Evolutionary conservation across 2,113 vertebrate genomes (phyloP).

Genomic region (Pygoscelis adeliae): DNA sequence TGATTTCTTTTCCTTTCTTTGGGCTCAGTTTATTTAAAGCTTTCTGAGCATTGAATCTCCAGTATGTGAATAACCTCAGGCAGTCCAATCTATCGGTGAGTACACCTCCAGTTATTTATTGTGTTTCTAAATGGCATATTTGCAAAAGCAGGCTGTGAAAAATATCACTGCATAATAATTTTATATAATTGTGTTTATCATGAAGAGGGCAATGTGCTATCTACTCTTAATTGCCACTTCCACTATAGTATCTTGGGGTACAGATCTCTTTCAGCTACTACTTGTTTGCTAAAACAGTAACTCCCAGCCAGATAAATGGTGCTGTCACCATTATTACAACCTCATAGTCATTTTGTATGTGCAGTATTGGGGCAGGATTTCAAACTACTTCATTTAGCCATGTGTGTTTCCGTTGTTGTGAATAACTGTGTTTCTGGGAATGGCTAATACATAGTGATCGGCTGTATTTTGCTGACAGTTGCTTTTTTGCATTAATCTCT

Average conservation of each 20-base stretch:
- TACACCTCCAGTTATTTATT: neutral
- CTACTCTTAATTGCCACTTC: neutral
- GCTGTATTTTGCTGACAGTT: neutral
- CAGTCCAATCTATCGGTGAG: neutral
- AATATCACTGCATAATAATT: neutral
- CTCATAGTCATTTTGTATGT: neutral
- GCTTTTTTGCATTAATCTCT: neutral
- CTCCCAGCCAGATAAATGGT: neutral
- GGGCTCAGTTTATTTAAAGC: conserved; percentile 5
- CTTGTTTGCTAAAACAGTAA: neutral
- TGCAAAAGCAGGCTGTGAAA: neutral
- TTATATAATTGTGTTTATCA: neutral
- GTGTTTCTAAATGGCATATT: neutral
- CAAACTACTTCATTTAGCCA: neutral
- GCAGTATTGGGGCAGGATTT: neutral
- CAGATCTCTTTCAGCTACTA: neutral
- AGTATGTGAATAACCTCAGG: neutral
- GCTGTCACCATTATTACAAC: neutral
- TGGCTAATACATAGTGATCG: neutral
- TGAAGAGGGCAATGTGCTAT: neutral
- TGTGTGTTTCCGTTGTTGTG: neutral
- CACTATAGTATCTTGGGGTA: neutral
- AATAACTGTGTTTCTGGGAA: neutral
- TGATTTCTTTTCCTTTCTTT: neutral
- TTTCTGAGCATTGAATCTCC: neutral